A percentile compares a stretch with the other conserved stretches of the same genome.
Evolutionary conservation across 2,888 invertebrate genomes (phyloP).

Genomic region (Stramonita haemastoma): DNA sequence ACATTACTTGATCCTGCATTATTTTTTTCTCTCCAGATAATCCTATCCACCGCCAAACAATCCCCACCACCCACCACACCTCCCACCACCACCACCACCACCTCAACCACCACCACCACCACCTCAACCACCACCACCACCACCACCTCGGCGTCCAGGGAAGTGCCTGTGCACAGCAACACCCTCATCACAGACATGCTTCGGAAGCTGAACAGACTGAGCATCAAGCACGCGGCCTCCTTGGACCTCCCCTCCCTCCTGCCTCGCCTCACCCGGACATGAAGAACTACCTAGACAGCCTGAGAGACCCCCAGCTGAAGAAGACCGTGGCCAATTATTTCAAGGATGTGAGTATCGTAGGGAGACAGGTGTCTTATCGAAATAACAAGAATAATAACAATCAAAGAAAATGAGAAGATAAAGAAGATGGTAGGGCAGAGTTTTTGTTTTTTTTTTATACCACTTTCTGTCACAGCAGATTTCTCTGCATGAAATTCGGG

Average conservation of each 20-base stretch:
- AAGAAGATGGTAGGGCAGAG: too few relatives aligned
- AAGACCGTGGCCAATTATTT: constrained; percentile 25
- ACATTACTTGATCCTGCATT: not conserved
- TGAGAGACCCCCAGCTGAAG: constrained; percentile 18
- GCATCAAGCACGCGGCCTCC: not conserved
- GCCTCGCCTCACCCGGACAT: constrained; percentile 26
- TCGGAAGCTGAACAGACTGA: not conserved
- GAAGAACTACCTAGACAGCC: constrained; percentile 8
- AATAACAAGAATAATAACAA: too few relatives aligned
- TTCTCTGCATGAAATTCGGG: too few relatives aligned
- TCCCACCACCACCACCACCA: not conserved
- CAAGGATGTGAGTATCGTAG: constrained; percentile 33
- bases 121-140: constrained; percentile 16
- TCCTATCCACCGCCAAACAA: not conserved
- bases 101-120: constrained; percentile 20
- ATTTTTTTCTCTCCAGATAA: not conserved
- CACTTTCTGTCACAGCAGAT: too few relatives aligned
- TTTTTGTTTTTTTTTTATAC: too few relatives aligned
- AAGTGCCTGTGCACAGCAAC: not conserved
- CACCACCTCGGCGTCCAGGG: constrained; percentile 10
- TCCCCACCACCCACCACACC: not conserved
- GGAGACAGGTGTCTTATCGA: too few relatives aligned
- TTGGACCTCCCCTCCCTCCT: constrained; percentile 27
- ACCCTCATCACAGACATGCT: not conserved
- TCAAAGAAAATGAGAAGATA: too few relatives aligned